phyloP scores from a whole-genome alignment of 2,113 vertebrate genomes.

The Odontophorus gujanensis region DNA sequence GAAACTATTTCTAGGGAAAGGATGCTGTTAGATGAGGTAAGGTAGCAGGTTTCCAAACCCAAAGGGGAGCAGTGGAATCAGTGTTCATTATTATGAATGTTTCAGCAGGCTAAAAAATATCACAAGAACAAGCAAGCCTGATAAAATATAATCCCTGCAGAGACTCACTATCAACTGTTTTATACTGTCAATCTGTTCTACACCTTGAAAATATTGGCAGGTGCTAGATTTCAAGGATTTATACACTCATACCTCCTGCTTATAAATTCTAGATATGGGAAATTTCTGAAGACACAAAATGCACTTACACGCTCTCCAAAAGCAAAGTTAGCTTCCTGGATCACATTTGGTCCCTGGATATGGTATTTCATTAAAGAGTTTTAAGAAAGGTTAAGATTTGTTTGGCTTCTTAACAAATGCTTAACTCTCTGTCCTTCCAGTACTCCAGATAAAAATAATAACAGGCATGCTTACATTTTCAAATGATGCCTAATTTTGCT shows the following conservation, averaged over 20 bases:
- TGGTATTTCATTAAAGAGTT: neutral
- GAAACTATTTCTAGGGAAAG: neutral
- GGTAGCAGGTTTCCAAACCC: neutral
- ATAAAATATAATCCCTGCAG: neutral
- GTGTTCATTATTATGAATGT: neutral
- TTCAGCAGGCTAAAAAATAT: neutral
- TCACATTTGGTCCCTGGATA: neutral
- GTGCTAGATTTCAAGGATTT: neutral
- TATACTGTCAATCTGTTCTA: neutral
- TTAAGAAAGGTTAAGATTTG: neutral
- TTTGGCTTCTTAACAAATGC: neutral
- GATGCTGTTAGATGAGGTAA: neutral
- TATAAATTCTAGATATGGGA: neutral
- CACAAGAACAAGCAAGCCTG: neutral
- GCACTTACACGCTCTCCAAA: neutral
- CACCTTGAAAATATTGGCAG: neutral
- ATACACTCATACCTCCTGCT: neutral
- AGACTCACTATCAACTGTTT: accelerated
- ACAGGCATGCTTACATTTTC: neutral
- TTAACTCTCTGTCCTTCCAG: neutral
- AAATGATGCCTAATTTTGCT: neutral
- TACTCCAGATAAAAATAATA: neutral
- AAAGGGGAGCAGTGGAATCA: neutral
- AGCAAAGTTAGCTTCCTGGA: neutral
- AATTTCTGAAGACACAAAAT: neutral